These are phyloP conservation scores for Polylopha cassiicola DNA, from an alignment of 2,888 invertebrate species.

Conservation along the genomic window DNA sequence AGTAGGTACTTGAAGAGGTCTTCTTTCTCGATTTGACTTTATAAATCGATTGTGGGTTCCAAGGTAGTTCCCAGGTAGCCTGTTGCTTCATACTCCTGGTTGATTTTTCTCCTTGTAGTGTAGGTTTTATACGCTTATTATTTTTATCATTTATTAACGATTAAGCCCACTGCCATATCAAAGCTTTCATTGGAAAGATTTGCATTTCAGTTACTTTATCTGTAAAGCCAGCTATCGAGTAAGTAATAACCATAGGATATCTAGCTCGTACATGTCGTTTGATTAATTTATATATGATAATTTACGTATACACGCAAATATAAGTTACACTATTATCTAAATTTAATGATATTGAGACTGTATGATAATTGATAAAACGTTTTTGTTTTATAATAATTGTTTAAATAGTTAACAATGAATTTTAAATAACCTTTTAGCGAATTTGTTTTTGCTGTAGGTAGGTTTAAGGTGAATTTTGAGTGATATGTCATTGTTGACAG, in stretches of 20 bases:
- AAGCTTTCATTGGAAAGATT: slow-evolving; percentile 27
- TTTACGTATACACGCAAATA: slow-evolving; percentile 31
- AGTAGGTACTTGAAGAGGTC: too few relatives aligned
- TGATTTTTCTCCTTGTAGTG: slow-evolving; percentile 24
- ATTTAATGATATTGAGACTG: slow-evolving; percentile 62
- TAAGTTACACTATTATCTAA: slow-evolving; percentile 26
- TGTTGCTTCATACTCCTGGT: slow-evolving; percentile 32
- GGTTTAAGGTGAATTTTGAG: slow-evolving; percentile 18
- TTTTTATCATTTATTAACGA: slow-evolving; percentile 42
- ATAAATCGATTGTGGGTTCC: too few relatives aligned
- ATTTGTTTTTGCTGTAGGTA: slow-evolving; percentile 15
- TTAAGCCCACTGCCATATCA: slow-evolving; percentile 63
- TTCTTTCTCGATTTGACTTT: too few relatives aligned
- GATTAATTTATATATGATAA: slow-evolving; percentile 32
- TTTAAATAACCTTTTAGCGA: slow-evolving; percentile 21
- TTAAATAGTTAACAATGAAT: slow-evolving; percentile 18
- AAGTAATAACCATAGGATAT: slow-evolving; percentile 9
- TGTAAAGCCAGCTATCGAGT: slow-evolving; percentile 13
- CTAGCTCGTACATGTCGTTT: slow-evolving; percentile 16
- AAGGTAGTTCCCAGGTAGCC: slow-evolving; percentile 21
- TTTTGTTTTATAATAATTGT: slow-evolving; percentile 24
- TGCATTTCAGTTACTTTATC: slow-evolving; percentile 21
- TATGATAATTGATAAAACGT: slow-evolving; percentile 41
- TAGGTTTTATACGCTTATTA: slow-evolving; percentile 65
- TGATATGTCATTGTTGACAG: slow-evolving; percentile 18